Conservation (phyloP, 1,140 invertebrate species). For the Pemphigus obesinymphae region DNA sequence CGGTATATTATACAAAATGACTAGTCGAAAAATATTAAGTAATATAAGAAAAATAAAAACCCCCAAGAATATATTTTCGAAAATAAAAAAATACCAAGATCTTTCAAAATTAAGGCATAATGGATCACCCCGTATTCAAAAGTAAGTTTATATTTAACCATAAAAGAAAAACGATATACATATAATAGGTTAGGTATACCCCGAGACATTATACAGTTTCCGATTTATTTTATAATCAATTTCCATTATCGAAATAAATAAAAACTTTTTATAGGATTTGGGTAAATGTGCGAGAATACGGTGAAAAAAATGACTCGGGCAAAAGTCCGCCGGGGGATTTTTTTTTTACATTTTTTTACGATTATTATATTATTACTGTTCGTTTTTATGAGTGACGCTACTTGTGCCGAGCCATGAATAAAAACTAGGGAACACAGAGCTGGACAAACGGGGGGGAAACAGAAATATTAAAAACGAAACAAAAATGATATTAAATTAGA, state of each 20-base stretch:
- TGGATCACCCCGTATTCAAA: neutral
- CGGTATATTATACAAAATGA: neutral
- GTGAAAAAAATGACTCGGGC: neutral
- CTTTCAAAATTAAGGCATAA: neutral
- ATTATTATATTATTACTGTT: slow-evolving; percentile 32
- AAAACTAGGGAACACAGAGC: neutral
- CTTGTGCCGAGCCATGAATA: slow-evolving; percentile 25
- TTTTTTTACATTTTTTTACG: slow-evolving; percentile 15
- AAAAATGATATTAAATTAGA: slow-evolving; percentile 36
- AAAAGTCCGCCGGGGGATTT: slow-evolving; percentile 2
- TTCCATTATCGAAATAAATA: slow-evolving; percentile 34
- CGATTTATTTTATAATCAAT: slow-evolving; percentile 36
- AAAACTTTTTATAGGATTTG: slow-evolving; percentile 34
- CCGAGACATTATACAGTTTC: neutral
- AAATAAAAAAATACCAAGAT: neutral
- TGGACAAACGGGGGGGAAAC: neutral
- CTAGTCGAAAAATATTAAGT: neutral
- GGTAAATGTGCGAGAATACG: neutral
- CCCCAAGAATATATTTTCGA: neutral
- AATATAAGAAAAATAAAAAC: neutral
- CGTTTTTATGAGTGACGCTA: slow-evolving; percentile 21
- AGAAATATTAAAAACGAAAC: slow-evolving; percentile 17
- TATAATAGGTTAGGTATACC: neutral
- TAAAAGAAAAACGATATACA: neutral
- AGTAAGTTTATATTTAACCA: neutral